Percentiles rank a stretch among this genome's conserved stretches.
Conservation (phyloP, 2,888 invertebrate genomes). For the Spodoptera littoralis region DNA sequence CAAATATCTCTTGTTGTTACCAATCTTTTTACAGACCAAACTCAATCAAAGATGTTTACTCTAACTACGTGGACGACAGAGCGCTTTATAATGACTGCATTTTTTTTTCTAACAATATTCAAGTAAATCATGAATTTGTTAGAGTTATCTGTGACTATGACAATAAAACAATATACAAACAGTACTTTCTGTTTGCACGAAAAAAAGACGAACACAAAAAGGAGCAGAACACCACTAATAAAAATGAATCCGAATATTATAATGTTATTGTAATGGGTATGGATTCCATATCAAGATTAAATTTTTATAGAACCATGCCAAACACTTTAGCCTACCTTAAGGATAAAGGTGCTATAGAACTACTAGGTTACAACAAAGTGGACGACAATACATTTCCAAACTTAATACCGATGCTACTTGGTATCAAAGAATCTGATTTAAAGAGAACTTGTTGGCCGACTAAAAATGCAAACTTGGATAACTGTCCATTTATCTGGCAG, state of each 20-base stretch:
- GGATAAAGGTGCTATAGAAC: slow-evolving; percentile 91
- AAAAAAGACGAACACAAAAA: slow-evolving; percentile 70
- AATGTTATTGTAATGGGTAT: slow-evolving; percentile 95
- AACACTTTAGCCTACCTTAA: slow-evolving; percentile 90
- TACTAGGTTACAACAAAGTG: slow-evolving; percentile 97
- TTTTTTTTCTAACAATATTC: slow-evolving; percentile 79
- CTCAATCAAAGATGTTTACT: slow-evolving; percentile 79
- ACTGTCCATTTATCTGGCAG: slow-evolving; percentile 95
- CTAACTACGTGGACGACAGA: slow-evolving; percentile 82
- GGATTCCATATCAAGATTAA: slow-evolving; percentile 95
- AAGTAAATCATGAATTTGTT: slow-evolving; percentile 90
- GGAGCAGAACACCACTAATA: slow-evolving; percentile 41
- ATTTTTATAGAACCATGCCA: slow-evolving; percentile 95
- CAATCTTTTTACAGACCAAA: slow-evolving; percentile 87
- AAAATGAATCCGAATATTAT: slow-evolving; percentile 72
- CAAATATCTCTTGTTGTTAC: slow-evolving; percentile 90
- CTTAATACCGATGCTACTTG: slow-evolving; percentile 93
- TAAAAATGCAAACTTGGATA: slow-evolving; percentile 90
- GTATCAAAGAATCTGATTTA: slow-evolving; percentile 91
- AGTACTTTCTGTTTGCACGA: slow-evolving; percentile 91
- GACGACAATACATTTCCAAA: slow-evolving; percentile 98
- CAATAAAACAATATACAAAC: slow-evolving; percentile 88
- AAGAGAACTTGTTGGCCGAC: slow-evolving; percentile 90
- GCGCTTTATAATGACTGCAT: slow-evolving; percentile 85
- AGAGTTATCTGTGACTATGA: slow-evolving; percentile 90